Evolutionary conservation across 37 sponge, comb jelly and placozoan species (phyloP).

Genomic region (Cliona cf. orientalis): DNA sequence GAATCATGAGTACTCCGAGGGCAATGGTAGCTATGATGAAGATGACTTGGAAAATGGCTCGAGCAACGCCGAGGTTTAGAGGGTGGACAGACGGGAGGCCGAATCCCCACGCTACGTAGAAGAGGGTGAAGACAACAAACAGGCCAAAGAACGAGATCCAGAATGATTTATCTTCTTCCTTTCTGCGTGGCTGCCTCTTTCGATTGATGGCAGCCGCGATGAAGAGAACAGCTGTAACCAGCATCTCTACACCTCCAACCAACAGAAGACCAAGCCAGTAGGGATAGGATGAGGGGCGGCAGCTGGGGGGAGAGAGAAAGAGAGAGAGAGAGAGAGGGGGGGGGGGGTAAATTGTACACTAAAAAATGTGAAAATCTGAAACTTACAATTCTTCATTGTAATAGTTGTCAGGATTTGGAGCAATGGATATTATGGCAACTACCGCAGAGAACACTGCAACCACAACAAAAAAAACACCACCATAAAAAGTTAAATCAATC

Average conservation of each 20-base stretch:
- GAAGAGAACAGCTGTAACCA: slow-evolving; percentile 6
- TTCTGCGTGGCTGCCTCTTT: background rate
- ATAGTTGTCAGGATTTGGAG: background rate
- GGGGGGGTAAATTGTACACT: background rate
- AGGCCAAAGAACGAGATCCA: slow-evolving; percentile 2
- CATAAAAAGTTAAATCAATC: background rate
- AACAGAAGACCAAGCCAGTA: slow-evolving; percentile 31
- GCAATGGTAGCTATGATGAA: slow-evolving; percentile 3
- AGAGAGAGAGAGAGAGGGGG: background rate
- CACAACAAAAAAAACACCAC: background rate
- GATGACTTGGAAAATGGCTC: slow-evolving; percentile 19
- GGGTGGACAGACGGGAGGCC: slow-evolving; percentile 27
- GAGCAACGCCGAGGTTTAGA: background rate
- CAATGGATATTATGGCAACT: background rate
- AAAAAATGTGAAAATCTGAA: background rate
- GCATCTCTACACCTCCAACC: background rate
- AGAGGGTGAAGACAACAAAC: background rate
- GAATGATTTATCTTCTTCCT: too few relatives aligned
- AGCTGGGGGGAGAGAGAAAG: slow-evolving; percentile 7
- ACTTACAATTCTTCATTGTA: slow-evolving; percentile 22
- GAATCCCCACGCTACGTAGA: slow-evolving; percentile 37
- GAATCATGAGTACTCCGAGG: slow-evolving; percentile 3
- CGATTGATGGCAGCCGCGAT: background rate
- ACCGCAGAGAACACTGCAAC: slow-evolving; percentile 21
- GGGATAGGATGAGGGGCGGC: slow-evolving; percentile 12